Percentiles rank a stretch among this genome's conserved stretches.
Conservation (phyloP, 2,888 invertebrate species). For the Trichogramma dendrolimi region DNA sequence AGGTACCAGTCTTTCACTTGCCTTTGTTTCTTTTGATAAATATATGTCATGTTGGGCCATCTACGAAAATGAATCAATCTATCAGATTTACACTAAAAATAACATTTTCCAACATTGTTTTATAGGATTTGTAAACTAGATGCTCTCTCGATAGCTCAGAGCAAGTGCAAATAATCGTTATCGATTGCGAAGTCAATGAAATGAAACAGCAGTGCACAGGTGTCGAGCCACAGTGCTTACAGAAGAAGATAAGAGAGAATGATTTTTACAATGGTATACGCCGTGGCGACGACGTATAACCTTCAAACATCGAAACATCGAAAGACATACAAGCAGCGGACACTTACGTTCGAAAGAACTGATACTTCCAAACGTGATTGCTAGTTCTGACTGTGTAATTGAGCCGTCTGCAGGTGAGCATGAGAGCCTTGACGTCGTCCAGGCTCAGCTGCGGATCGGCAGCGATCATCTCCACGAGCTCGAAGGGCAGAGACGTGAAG, state of each 20-base stretch:
- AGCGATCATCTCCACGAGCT: constrained; percentile 44
- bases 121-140: too few species aligned
- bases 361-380: constrained; percentile 54
- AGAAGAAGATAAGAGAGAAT: too few species aligned
- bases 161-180: too few species aligned
- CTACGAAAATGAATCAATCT: constrained; percentile 36
- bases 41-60: constrained; percentile 50
- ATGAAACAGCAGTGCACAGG: too few species aligned
- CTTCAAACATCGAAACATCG: background rate
- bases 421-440: constrained; percentile 55
- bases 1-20: constrained; percentile 46
- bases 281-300: too few species aligned
- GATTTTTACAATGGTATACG: too few species aligned
- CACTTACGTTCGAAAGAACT: constrained; percentile 52
- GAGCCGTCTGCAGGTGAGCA: constrained; percentile 56
- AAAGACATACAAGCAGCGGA: background rate
- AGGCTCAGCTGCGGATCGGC: constrained; percentile 37
- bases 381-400: constrained; percentile 52
- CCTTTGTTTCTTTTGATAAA: constrained; percentile 38
- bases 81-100: background rate
- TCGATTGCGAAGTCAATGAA: too few species aligned
- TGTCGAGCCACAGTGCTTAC: too few species aligned
- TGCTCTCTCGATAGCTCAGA: too few species aligned
- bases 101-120: background rate
- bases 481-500: constrained; percentile 40